phyloP scores from a whole-genome alignment of 2,888 invertebrate genomes.

The Lasioglossum pauxillum region DNA sequence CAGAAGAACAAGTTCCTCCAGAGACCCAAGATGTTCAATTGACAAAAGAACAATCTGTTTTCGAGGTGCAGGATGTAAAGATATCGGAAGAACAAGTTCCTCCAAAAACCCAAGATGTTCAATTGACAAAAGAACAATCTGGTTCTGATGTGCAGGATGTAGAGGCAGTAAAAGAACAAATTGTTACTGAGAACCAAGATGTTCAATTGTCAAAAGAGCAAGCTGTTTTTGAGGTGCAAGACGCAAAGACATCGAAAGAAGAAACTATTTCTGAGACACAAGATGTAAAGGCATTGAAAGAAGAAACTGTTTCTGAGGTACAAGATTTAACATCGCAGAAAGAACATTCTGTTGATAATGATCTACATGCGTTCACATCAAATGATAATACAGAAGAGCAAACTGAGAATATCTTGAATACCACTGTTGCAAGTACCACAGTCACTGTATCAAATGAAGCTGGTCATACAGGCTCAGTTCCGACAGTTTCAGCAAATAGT shows the following conservation, averaged over 20 bases:
- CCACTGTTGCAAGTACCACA: background rate
- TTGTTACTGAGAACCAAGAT: background rate
- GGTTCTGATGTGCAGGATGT: background rate
- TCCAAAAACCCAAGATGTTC: background rate
- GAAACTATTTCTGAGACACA: background rate
- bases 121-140: background rate
- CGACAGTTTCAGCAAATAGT: background rate
- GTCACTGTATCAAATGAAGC: background rate
- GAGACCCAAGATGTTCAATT: background rate
- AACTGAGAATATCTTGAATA: background rate
- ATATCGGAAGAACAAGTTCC: background rate
- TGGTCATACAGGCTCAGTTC: background rate
- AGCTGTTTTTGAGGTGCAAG: background rate
- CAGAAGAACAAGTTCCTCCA: background rate
- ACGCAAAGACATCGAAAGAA: background rate
- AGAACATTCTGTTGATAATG: background rate
- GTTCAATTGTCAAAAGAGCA: background rate
- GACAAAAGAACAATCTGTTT: background rate
- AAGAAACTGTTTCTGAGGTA: background rate
- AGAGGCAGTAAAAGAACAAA: background rate
- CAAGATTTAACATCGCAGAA: background rate
- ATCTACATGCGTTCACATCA: background rate
- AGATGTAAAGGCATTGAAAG: background rate
- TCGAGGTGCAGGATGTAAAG: background rate
- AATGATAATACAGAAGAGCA: background rate